Base-by-base conservation (phyloP, 1,140 invertebrate species). In the Drosophila aff. region DNA sequence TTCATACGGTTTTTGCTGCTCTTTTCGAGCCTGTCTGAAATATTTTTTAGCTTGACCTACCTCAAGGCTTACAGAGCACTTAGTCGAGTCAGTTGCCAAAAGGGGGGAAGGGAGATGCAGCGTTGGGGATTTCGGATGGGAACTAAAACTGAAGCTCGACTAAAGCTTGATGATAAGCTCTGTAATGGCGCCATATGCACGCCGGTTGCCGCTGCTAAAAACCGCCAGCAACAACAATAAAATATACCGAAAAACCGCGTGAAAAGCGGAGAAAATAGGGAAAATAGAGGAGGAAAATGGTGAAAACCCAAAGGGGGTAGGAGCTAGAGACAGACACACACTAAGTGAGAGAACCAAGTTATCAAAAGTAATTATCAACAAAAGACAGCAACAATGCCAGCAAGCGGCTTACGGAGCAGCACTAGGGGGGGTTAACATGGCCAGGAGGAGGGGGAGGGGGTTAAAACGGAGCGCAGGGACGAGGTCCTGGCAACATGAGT, bases 351-450 rank as follows among this genome's bases (percentile, higher is more conserved):
- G 67, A 61, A 33, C 46, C 44, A 78, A 78, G 74, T 69, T 78
- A 78, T 78, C 74, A 77, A 78, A 78, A 78, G 75, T 78, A 78
- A 78, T 78, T 78, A 78, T 78, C 74, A 78, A 78, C 75, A 77
- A 77, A 62, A 77, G 75, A 69, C 75, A 78, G 75, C 63, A 77
- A 77, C 74, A 77, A 77, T 77, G 63, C 53, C 73, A 60, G 73
- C 76, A 49, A 77, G 64, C 58, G 59, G 71, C 49, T 75, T 75
- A 63, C 28, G 28, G 40, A 15, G 28, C 38, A 13, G 15, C 47
- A 31, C 15, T 5, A 16, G 16, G 18, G 18, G 26, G 28, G 52
- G 33, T 47, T 33, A 64, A 33, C 36, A 40, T 8, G 31, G 23
- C 31, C n/a, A 18, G 15, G 3, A 13, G 11, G 9, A 21, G 16